Base-by-base conservation (phyloP, 2,888 invertebrate genomes). In the Beris chalybata region DNA sequence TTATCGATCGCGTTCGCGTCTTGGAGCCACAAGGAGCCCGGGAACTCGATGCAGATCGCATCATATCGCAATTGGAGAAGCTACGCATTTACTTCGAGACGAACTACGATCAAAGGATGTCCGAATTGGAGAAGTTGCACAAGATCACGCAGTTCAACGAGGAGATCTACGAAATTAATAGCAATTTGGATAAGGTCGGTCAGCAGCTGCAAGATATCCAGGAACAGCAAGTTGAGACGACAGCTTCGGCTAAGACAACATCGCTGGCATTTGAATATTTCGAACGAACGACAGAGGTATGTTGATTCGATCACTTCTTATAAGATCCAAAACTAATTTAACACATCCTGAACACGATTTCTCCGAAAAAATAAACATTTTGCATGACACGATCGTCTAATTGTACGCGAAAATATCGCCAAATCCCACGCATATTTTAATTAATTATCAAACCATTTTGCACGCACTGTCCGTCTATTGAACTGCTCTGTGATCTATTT, bases 201-300 rank as follows among this genome's bases (percentile, higher is more conserved):
- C 79, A 82, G 59, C 89, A 90, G 75, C 79, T 90, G 72, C 79
- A 82, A 70, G 85, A 85, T 66, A 83, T 88, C 71, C 84, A 85
- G 73, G 87, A 86, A 65, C 87, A 89, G 79, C 89, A 86, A 78
- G 89, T 90, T 38, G 90, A 90, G 75, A 90, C 89, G 71, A 81
- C 89, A 71, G 83, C 86, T 6, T 85, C 88, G 45, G 89, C 90
- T 6, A 87, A 86, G 77, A 85, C 88, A 63, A 88, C 88, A 53
- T 87, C 89, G 5, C 81, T 86, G 71, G 87, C 89, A 43, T 92
- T 91, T 76, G 84, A 85, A 69, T 87, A 89, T 74, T 91, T 92
- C 77, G 90, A 92, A 80, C 87, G 87, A 78, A 90, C 90, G 63
- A 86, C 92, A 71, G 85, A 89, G 83, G 91, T 92, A 81, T 81